These are phyloP conservation scores for Papilio dardanus DNA, from an alignment of 1,140 invertebrate species.

Conservation along the genomic window DNA sequence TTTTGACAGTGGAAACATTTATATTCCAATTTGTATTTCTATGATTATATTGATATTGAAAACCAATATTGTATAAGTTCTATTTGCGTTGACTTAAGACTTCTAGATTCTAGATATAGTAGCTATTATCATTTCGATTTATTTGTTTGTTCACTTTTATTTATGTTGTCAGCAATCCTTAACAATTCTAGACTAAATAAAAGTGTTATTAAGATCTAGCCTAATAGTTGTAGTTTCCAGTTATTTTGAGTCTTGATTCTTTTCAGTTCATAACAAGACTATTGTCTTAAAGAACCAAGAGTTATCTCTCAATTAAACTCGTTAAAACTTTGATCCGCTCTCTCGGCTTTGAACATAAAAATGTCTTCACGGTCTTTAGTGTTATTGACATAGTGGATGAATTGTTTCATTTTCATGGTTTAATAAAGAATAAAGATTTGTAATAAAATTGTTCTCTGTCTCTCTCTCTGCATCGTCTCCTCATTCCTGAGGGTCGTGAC, in stretches of 20 bases:
- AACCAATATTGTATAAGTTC: too few species aligned
- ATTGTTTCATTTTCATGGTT: background rate
- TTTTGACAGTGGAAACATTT: too few species aligned
- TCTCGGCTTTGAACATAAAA: background rate
- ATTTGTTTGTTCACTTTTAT: too few species aligned
- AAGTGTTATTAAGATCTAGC: background rate
- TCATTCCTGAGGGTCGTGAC: too few species aligned
- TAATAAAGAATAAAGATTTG: background rate
- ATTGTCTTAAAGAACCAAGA: constrained; percentile 2
- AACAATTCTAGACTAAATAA: background rate
- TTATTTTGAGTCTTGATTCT: background rate
- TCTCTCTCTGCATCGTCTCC: too few species aligned
- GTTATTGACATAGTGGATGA: background rate
- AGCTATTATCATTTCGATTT: too few species aligned
- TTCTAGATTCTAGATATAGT: too few species aligned
- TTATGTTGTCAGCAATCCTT: background rate
- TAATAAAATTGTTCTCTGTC: too few species aligned
- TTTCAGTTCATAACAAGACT: constrained; percentile 23
- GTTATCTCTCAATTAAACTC: constrained; percentile 1
- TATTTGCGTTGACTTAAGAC: too few species aligned
- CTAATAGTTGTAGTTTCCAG: background rate
- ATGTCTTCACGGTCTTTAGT: background rate
- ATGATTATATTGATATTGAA: too few species aligned
- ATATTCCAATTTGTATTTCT: too few species aligned
- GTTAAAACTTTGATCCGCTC: constrained; percentile 9